phyloP scores from a whole-genome alignment of 2,888 invertebrate genomes.

The Drosophila infuscata region DNA sequence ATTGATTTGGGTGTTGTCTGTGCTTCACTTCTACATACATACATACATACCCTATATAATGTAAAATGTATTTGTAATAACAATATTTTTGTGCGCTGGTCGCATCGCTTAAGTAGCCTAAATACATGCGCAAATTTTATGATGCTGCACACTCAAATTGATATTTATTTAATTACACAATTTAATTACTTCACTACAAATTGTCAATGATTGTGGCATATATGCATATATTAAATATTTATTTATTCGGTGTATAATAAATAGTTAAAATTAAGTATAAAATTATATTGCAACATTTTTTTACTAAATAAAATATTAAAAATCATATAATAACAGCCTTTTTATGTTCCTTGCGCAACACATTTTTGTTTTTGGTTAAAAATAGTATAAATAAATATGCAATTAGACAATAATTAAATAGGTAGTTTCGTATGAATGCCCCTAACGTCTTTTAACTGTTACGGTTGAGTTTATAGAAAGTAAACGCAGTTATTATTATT shows the following conservation, averaged over 20 bases:
- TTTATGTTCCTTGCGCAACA: slow-evolving; percentile 62
- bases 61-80: slow-evolving; percentile 28
- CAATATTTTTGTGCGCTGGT: slow-evolving; percentile 55
- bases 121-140: slow-evolving; percentile 45
- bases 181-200: slow-evolving; percentile 57
- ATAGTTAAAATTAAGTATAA: slow-evolving; percentile 60
- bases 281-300: slow-evolving; percentile 69
- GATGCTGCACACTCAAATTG: slow-evolving; percentile 35
- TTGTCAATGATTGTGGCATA: slow-evolving; percentile 60
- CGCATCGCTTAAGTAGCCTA: slow-evolving; percentile 43
- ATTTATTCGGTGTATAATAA: slow-evolving; percentile 61
- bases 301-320: slow-evolving; percentile 49
- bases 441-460: slow-evolving; percentile 57
- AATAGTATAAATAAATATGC: slow-evolving; percentile 43
- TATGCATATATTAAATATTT: slow-evolving; percentile 49
- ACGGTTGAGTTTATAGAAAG: slow-evolving; percentile 24
- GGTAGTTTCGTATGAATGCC: slow-evolving; percentile 39
- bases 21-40: slow-evolving; percentile 36
- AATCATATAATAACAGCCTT: slow-evolving; percentile 74
- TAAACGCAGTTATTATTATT: slow-evolving; percentile 34
- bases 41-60: slow-evolving; percentile 21
- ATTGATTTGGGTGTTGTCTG: slow-evolving; percentile 41
- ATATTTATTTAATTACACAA: slow-evolving; percentile 45
- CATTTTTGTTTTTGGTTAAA: slow-evolving; percentile 53
- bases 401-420: slow-evolving; percentile 35